Evolutionary conservation across 2,113 vertebrate genomes (phyloP).

Genomic region (Stigmatopora nigra): DNA sequence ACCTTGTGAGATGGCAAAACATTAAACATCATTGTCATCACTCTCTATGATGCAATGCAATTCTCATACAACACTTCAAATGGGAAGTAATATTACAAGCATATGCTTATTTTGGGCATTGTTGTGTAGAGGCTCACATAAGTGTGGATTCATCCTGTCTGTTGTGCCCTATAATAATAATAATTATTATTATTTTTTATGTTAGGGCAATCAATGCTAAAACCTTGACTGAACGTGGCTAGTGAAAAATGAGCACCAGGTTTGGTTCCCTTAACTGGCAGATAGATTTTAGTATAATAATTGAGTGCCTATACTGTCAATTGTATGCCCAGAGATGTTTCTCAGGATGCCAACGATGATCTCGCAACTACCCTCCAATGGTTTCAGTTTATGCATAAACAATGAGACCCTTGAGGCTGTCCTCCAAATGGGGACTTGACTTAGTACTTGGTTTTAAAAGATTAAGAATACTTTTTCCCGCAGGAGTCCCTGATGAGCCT

Average conservation of each 20-base stretch:
- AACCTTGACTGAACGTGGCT: not conserved
- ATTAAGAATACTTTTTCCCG: slow-evolving; percentile 18
- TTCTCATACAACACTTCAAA: not conserved
- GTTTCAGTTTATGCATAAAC: slow-evolving; percentile 1
- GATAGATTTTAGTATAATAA: not conserved
- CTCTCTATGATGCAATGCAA: not conserved
- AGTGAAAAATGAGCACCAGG: not conserved
- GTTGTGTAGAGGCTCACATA: not conserved
- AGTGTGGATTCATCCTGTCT: not conserved
- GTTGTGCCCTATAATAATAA: not conserved
- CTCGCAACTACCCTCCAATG: slow-evolving; percentile 45
- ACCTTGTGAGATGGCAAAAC: not conserved
- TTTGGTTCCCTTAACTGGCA: not conserved
- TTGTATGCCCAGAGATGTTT: not conserved
- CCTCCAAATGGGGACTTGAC: slow-evolving; percentile 4
- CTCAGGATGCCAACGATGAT: slow-evolving; percentile 38
- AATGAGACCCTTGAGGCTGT: not conserved
- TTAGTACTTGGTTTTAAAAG: slow-evolving; percentile 19
- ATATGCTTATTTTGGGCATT: not conserved
- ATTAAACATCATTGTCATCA: not conserved
- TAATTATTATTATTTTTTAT: not conserved
- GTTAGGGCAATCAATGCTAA: not conserved
- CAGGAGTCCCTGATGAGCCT: slow-evolving; percentile 28
- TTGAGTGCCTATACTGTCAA: not conserved
- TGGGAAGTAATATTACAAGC: not conserved